Percentiles rank a stretch among this genome's conserved stretches.
These are phyloP conservation scores for Dryomyza anilis DNA, from an alignment of 2,888 invertebrate genomes.

Conservation along the genomic window DNA sequence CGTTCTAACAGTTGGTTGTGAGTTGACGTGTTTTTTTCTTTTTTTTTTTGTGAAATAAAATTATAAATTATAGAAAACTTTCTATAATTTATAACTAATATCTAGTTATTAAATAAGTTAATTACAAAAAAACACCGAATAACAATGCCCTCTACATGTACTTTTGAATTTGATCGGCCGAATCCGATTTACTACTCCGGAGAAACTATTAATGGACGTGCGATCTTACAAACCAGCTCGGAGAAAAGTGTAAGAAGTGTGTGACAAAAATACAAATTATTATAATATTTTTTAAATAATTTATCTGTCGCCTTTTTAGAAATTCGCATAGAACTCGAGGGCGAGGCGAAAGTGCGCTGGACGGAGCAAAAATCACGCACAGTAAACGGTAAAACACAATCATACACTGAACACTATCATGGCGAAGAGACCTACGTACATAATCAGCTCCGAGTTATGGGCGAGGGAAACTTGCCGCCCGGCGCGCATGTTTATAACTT, in stretches of 20 bases:
- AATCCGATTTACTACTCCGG: constrained; percentile 47
- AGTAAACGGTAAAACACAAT: neutral
- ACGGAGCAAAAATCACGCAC: constrained; percentile 22
- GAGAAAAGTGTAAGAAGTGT: constrained; percentile 33
- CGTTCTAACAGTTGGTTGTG: no score
- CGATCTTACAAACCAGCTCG: constrained; percentile 38
- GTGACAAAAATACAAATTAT: neutral
- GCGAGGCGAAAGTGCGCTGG: constrained; percentile 42
- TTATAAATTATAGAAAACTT: no score
- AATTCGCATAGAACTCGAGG: constrained; percentile 37
- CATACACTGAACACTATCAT: constrained; percentile 23
- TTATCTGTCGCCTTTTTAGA: neutral
- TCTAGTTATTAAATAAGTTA: no score
- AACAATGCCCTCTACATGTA: constrained; percentile 30
- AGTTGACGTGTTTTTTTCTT: no score
- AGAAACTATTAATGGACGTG: constrained; percentile 44
- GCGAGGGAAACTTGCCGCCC: constrained; percentile 30
- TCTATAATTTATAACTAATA: no score
- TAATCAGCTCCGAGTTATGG: constrained; percentile 30
- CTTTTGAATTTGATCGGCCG: constrained; percentile 41
- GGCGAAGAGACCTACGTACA: constrained; percentile 37
- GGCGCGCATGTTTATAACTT: constrained; percentile 44
- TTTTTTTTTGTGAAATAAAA: no score
- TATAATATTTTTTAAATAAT: neutral
- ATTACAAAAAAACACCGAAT: neutral